Conservation (phyloP, 2,797 vertebrate genomes). For the Sciurus carolinensis region DNA sequence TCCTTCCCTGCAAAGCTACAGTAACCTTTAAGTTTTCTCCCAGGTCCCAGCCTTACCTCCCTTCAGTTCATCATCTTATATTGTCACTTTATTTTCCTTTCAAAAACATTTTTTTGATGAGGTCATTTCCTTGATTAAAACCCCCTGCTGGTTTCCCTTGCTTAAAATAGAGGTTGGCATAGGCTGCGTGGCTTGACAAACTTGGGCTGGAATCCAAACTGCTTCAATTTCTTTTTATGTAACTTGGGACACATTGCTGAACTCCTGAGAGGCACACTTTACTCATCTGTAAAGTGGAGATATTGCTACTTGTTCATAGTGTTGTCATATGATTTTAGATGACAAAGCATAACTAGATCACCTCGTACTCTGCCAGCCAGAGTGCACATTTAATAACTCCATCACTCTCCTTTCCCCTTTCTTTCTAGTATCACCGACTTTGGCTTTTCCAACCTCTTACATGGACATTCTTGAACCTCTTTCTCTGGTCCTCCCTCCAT, state of each 20-base stretch:
- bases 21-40: constrained; percentile 9
- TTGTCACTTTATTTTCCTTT: constrained; percentile 51
- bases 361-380: background rate
- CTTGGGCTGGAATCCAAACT: constrained; percentile 54
- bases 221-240: constrained; percentile 64
- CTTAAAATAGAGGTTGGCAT: constrained; percentile 73
- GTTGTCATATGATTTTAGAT: background rate
- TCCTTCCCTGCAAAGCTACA: background rate
- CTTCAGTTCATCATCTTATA: constrained; percentile 20
- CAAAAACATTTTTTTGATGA: constrained; percentile 51
- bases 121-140: constrained; percentile 66
- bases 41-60: background rate
- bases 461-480: background rate
- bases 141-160: constrained; percentile 46
- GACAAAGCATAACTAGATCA: background rate
- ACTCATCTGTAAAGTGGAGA: constrained; percentile 15
- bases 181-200: background rate
- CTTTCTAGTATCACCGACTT: background rate
- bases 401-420: background rate
- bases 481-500: background rate
- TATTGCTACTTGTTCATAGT: background rate
- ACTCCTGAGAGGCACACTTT: constrained; percentile 26
- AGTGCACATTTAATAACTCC: background rate
- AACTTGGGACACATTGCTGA: constrained; percentile 22
- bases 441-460: background rate